Percentiles rank a stretch among this genome's conserved stretches.
Conservation (phyloP, 2,113 vertebrate species). For the Hiodon alosoides region DNA sequence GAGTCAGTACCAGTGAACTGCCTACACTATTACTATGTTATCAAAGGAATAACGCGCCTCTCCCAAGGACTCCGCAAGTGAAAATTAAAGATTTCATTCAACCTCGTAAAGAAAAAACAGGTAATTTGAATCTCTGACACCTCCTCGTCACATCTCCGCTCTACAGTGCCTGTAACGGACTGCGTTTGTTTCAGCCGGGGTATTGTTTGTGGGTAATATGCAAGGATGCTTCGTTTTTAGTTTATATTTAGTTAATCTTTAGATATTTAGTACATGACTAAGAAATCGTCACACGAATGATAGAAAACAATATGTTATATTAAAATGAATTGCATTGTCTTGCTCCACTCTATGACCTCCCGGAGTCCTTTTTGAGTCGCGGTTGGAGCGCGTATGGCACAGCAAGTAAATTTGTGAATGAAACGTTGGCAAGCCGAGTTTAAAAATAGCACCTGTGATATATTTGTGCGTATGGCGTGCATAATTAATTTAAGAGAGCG, state of each 20-base stretch:
- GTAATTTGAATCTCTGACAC: conserved; percentile 13
- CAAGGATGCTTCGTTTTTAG: conserved; percentile 11
- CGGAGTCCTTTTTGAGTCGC: conserved; percentile 28
- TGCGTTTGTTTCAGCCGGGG: conserved; percentile 31
- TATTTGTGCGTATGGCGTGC: conserved; percentile 20
- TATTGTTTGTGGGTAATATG: conserved; percentile 28
- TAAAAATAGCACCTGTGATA: conserved; percentile 25
- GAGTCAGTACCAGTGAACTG: conserved; percentile 53
- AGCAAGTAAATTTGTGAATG: conserved; percentile 44
- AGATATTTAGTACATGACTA: neutral
- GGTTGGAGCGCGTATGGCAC: conserved; percentile 22
- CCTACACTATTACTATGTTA: conserved; percentile 55
- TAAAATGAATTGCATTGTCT: neutral
- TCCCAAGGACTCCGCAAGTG: conserved; percentile 42
- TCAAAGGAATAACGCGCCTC: conserved; percentile 49
- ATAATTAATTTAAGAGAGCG: conserved; percentile 20
- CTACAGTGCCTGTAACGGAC: conserved; percentile 28
- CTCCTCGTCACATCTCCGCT: conserved; percentile 6
- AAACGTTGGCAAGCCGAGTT: conserved; percentile 26
- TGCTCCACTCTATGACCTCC: conserved; percentile 27
- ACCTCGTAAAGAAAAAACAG: conserved; percentile 26
- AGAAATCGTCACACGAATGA: neutral
- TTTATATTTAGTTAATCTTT: neutral
- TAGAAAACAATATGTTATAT: neutral
- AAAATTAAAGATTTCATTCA: conserved; percentile 36